Percentiles rank a stretch among this genome's conserved stretches.
phyloP scores from a whole-genome alignment of 2,113 vertebrate species.

The Nothobranchius furzeri region DNA sequence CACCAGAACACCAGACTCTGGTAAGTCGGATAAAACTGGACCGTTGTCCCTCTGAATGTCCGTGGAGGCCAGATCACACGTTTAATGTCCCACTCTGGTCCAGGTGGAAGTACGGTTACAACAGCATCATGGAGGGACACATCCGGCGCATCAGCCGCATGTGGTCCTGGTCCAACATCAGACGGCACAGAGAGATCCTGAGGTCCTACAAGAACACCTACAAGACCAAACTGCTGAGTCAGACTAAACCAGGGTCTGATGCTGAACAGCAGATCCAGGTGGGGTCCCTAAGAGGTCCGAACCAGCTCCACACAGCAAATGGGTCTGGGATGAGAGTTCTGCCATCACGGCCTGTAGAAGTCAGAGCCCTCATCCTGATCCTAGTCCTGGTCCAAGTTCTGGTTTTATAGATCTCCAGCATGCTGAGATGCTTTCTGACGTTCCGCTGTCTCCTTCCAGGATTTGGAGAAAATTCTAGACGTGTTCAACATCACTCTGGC shows the following conservation, averaged over 20 bases:
- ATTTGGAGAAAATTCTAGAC: constrained; percentile 89
- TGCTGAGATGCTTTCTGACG: background rate
- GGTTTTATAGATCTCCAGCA: too few species aligned
- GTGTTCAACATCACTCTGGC: constrained; percentile 92
- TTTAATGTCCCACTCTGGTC: background rate
- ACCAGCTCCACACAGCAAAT: background rate
- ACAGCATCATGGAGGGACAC: constrained; percentile 89
- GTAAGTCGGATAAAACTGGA: constrained; percentile 73
- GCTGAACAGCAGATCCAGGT: constrained; percentile 88
- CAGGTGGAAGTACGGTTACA: constrained; percentile 91
- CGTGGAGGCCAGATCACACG: too few species aligned
- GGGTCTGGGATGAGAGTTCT: too few species aligned
- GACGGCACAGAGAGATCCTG: constrained; percentile 83
- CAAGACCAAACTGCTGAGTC: constrained; percentile 87
- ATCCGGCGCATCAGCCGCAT: constrained; percentile 80
- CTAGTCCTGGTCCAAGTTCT: background rate
- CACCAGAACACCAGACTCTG: constrained; percentile 80
- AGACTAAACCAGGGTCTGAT: constrained; percentile 83
- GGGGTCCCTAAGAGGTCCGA: constrained; percentile 1
- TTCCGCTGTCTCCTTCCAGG: constrained; percentile 69
- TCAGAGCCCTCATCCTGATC: too few species aligned
- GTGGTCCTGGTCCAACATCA: constrained; percentile 92
- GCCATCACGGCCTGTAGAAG: too few species aligned
- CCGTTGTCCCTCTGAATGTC: background rate
- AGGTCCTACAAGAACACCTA: constrained; percentile 86